phyloP scores from a whole-genome alignment of 2,888 invertebrate species.

The Xiphydria camelus region DNA sequence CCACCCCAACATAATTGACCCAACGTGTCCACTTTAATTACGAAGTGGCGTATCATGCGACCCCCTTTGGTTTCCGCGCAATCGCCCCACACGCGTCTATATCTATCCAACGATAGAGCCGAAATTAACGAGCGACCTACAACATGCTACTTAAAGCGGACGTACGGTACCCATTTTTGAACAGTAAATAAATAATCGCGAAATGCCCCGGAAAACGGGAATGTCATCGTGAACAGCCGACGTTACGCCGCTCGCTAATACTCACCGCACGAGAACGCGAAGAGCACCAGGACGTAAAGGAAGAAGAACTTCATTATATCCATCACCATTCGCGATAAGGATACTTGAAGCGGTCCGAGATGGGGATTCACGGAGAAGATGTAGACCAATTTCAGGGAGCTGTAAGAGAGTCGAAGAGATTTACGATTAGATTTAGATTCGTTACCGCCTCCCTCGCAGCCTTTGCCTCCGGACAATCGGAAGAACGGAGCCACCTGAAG shows the following conservation, averaged over 20 bases:
- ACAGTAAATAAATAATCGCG: neutral
- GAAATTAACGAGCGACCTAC: neutral
- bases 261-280: conserved; percentile 95
- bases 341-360: conserved; percentile 94
- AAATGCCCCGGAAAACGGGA: neutral
- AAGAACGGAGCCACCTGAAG: conserved; percentile 66
- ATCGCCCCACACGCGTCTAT: no score
- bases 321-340: conserved; percentile 89
- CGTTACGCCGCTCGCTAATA: conserved; percentile 26
- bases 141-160: neutral
- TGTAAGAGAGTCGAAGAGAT: conserved; percentile 64
- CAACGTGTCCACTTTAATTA: no score
- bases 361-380: conserved; percentile 98
- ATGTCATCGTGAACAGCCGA: neutral
- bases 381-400: conserved; percentile 93
- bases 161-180: neutral
- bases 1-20: no score
- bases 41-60: no score
- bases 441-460: no score
- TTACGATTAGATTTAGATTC: no score
- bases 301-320: conserved; percentile 97
- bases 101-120: no score
- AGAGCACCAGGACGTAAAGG: conserved; percentile 86
- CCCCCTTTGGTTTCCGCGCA: no score
- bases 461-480: no score